Base-by-base conservation (phyloP, 2,113 vertebrate species). In the Prolemur simus region DNA sequence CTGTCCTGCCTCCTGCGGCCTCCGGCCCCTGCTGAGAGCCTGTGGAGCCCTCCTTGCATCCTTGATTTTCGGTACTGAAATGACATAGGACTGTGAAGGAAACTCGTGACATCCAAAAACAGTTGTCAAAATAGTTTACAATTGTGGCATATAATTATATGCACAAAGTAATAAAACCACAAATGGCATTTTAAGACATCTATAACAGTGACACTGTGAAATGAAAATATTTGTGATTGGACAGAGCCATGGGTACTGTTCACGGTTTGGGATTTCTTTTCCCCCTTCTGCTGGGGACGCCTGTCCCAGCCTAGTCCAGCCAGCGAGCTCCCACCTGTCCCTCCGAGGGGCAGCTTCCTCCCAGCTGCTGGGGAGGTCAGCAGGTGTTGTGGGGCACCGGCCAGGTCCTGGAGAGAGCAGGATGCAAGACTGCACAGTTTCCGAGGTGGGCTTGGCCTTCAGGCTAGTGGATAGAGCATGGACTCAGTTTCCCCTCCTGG, bases 201-300 rank as follows among this genome's bases (percentile, higher is more conserved):
- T 34, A 1, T n/a, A 8, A 63, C 1, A 21, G 3, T 45, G 10
- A 18, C 0, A 5, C 17, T 45, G n/a, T 11, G 13, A 69, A 20
- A 25, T 4, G 29, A 54, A 42, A 27, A 42, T 37, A 21, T 6
- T 1, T 63, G 68, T 37, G 63, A 27, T 9, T 23, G 27, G 8
- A 78, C 39, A 17, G 29, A 68, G 73, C 20, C 3, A 1, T 11
- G 32, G 39, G 29, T 29, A 23, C 60, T 71, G 20, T 39, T 32
- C 34, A 47, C 8, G 39, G 69, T 45, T 73, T 45, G 69, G 69
- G 58, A 60, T 25, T 14, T 73, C 42, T 73, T 73, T 73, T 73
- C 45, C 39, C 42, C 23, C 17, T 56, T 54, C 10, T 68, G 54
- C 47, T 6, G 8, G 37, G 47, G 39, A 14, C 1, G 3, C 39